These are phyloP conservation scores for Lasiurus cinereus DNA, from an alignment of 2,113 vertebrate genomes.

Conservation along the genomic window DNA sequence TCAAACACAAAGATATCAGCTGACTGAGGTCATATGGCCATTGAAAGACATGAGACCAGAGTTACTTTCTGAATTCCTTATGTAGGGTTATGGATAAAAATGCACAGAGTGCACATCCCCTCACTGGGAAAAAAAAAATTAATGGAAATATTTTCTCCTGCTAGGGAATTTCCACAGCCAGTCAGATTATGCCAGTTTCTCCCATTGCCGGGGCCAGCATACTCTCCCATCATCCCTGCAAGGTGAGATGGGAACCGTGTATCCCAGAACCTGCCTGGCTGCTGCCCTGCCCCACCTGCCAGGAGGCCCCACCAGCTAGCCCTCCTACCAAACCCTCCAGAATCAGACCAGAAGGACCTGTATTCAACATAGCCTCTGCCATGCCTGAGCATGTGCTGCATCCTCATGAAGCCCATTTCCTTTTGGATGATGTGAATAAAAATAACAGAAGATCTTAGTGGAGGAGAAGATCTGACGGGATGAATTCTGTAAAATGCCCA, in stretches of 20 bases:
- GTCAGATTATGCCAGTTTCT: not conserved
- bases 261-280: not conserved
- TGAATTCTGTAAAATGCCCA: not conserved
- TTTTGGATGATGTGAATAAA: not conserved
- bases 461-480: not conserved
- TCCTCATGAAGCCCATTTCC: not conserved
- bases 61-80: conserved; percentile 9
- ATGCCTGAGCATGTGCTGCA: not conserved
- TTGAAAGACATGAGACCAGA: not conserved
- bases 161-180: not conserved
- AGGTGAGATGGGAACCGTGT: not conserved
- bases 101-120: not conserved
- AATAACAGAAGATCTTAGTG: not conserved
- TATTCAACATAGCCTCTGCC: not conserved
- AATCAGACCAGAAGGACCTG: not conserved
- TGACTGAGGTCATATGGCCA: not conserved
- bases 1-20: not conserved
- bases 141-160: conserved; percentile 1
- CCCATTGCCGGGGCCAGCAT: not conserved
- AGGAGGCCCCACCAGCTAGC: fast-evolving
- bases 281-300: not conserved
- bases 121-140: not conserved
- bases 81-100: not conserved
- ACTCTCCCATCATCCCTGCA: not conserved
- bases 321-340: not conserved